These are phyloP conservation scores for Lepidocyrtoides sp. DNA, from an alignment of 2,888 invertebrate species.

Conservation along the genomic window DNA sequence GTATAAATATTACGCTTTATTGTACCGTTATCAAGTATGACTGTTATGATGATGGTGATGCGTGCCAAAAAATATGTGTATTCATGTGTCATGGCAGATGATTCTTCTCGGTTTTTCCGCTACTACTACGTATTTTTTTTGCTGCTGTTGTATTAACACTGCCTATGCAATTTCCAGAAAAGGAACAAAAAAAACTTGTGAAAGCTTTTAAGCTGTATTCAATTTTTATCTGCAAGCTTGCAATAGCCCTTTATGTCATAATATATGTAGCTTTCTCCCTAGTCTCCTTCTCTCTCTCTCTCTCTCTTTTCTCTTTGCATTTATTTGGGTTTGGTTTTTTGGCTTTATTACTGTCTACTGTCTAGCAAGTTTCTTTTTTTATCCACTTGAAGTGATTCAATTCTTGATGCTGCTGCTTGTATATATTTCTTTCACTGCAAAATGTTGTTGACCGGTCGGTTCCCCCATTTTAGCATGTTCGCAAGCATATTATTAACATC, in stretches of 20 bases:
- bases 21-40: constrained; percentile 54
- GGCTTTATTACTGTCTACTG: neutral
- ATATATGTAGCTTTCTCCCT: too few species aligned
- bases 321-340: neutral
- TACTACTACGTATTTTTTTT: too few species aligned
- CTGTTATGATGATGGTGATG: constrained; percentile 54
- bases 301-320: constrained; percentile 24
- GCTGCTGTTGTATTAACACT: neutral
- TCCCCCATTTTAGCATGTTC: neutral
- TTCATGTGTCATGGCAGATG: constrained; percentile 3
- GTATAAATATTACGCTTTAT: constrained; percentile 20
- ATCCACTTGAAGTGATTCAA: constrained; percentile 25
- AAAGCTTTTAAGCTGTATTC: constrained; percentile 43
- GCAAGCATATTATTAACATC: neutral
- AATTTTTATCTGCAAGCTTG: constrained; percentile 22
- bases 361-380: neutral
- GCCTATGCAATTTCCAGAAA: neutral
- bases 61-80: constrained; percentile 12
- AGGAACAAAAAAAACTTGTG: neutral
- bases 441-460: constrained; percentile 46
- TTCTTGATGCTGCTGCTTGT: constrained; percentile 10
- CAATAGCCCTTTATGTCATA: too few species aligned
- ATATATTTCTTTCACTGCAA: neutral
- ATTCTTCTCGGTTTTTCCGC: neutral
- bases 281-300: neutral